Evolutionary conservation across 2,888 invertebrate species (phyloP).

Genomic region (Lasioglossum vierecki): DNA sequence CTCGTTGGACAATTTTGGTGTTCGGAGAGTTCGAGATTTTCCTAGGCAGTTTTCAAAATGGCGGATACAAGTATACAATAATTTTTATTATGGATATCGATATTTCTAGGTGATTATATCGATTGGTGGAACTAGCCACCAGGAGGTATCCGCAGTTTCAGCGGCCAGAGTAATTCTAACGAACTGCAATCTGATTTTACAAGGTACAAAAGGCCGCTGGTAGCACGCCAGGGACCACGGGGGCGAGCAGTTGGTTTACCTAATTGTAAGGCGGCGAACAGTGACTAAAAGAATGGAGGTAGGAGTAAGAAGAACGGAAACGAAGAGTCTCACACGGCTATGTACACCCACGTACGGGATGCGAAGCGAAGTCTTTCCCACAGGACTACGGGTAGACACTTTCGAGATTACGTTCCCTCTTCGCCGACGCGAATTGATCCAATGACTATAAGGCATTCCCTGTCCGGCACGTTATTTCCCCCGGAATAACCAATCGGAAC

Average conservation of each 20-base stretch:
- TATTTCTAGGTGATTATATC: background rate
- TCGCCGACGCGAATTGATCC: slow-evolving; percentile 71
- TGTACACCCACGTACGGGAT: slow-evolving; percentile 60
- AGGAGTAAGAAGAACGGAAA: slow-evolving; percentile 18
- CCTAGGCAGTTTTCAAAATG: too few relatives aligned
- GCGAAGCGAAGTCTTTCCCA: slow-evolving; percentile 73
- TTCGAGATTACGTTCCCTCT: slow-evolving; percentile 80
- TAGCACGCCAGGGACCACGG: slow-evolving; percentile 50
- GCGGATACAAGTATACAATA: background rate
- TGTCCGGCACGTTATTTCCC: slow-evolving; percentile 73
- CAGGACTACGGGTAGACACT: slow-evolving; percentile 76
- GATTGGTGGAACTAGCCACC: too few relatives aligned
- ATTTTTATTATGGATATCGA: background rate
- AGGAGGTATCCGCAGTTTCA: background rate
- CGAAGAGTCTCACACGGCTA: slow-evolving; percentile 48
- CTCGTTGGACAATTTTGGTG: too few relatives aligned
- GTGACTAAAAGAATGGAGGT: slow-evolving; percentile 3
- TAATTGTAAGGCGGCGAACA: slow-evolving; percentile 18
- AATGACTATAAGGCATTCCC: slow-evolving; percentile 74
- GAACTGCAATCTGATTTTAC: slow-evolving; percentile 35
- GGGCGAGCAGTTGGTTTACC: slow-evolving; percentile 6
- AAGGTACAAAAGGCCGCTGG: slow-evolving; percentile 57
- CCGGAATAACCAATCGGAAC: slow-evolving; percentile 70
- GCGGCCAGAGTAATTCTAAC: background rate
- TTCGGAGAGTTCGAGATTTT: too few relatives aligned